Conservation (phyloP, 1,140 invertebrate genomes). For the Cylas formicarius region DNA sequence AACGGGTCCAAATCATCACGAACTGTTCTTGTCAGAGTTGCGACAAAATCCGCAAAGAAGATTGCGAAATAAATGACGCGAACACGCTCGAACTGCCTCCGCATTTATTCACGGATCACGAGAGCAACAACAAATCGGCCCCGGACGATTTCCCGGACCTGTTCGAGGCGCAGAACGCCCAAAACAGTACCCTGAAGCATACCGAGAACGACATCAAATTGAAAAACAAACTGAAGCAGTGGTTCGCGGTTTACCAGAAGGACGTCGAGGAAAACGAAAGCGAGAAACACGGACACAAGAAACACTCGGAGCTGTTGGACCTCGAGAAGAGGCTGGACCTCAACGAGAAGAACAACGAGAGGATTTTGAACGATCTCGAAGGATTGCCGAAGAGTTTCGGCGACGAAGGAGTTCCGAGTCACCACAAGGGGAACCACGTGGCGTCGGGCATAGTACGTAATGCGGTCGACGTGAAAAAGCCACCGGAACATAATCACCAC, state of each 20-base stretch:
- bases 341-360: constrained; percentile 26
- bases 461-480: constrained; percentile 13
- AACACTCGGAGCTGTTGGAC: constrained; percentile 1
- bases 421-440: constrained; percentile 25
- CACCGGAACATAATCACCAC: constrained; percentile 10
- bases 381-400: constrained; percentile 27
- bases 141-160: constrained; percentile 16
- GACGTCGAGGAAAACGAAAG: constrained; percentile 11
- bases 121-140: constrained; percentile 10
- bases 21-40: constrained; percentile 58
- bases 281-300: constrained; percentile 10
- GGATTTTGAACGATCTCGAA: constrained; percentile 30
- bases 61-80: constrained; percentile 32
- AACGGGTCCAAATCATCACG: constrained; percentile 56
- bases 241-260: constrained; percentile 18
- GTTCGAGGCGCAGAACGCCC: constrained; percentile 15
- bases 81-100: constrained; percentile 34
- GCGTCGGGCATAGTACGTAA: constrained; percentile 26
- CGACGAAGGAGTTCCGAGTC: constrained; percentile 23
- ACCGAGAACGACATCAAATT: constrained; percentile 17
- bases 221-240: constrained; percentile 23
- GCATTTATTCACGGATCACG: constrained; percentile 27
- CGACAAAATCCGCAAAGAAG: constrained; percentile 30
- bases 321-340: constrained; percentile 9
- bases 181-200: constrained; percentile 11